Evolutionary conservation across 2,888 invertebrate species (phyloP).

Genomic region (Tinea pellionella): DNA sequence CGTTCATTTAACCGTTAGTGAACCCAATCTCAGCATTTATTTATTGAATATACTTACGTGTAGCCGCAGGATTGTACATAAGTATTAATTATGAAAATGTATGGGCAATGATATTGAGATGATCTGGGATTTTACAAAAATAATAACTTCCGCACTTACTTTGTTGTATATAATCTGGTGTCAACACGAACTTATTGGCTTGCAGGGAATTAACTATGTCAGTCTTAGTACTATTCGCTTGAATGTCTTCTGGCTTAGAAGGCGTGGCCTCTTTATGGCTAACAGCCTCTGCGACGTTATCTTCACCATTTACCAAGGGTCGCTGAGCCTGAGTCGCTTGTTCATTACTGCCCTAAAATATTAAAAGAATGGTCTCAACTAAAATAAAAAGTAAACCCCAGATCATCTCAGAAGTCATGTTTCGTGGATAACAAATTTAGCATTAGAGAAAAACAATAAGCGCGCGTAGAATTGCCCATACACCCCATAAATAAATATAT

Average conservation of each 20-base stretch:
- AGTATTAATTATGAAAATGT: background rate
- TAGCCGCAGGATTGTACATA: no score
- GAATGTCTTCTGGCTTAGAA: constrained; percentile 48
- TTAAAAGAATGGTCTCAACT: constrained; percentile 6
- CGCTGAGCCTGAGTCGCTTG: constrained; percentile 36
- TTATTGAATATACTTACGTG: no score
- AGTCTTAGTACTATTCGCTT: constrained; percentile 50
- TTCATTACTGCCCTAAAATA: constrained; percentile 15
- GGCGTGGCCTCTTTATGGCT: constrained; percentile 49
- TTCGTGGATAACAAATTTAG: background rate
- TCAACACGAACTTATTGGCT: constrained; percentile 81
- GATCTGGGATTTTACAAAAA: background rate
- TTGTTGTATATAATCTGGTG: constrained; percentile 94
- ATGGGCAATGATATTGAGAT: background rate
- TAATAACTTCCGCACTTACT: constrained; percentile 71
- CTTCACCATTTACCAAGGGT: constrained; percentile 53
- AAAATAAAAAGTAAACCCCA: constrained; percentile 6
- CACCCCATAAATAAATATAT: constrained; percentile 56
- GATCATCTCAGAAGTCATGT: background rate
- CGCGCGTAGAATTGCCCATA: constrained; percentile 52
- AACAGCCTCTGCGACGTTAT: constrained; percentile 50
- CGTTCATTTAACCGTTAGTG: no score
- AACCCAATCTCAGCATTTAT: no score
- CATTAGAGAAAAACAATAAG: background rate
- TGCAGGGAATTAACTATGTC: constrained; percentile 44